phyloP scores from a whole-genome alignment of 2,888 invertebrate species.

The Luffia ferchaultella region DNA sequence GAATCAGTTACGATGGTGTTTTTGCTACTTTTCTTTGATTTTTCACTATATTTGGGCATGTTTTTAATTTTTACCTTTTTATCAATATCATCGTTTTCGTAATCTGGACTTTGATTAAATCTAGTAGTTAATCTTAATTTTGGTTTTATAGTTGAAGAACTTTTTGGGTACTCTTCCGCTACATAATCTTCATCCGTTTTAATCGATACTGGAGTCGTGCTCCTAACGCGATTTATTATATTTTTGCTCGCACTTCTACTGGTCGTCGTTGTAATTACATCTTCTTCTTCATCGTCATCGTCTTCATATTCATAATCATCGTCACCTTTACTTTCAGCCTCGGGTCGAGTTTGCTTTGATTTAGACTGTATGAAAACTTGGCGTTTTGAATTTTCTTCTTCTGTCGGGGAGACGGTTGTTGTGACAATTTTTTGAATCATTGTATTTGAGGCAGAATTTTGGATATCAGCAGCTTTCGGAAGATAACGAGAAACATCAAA shows the following conservation, averaged over 20 bases:
- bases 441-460: conserved; percentile 25
- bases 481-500: conserved; percentile 29
- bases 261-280: conserved; percentile 20
- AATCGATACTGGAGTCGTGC: conserved; percentile 25
- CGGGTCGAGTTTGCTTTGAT: conserved; percentile 5
- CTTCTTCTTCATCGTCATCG: conserved; percentile 28
- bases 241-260: conserved; percentile 15
- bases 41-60: conserved; percentile 41
- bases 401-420: conserved; percentile 8
- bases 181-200: conserved; percentile 13
- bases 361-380: neutral
- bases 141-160: conserved; percentile 18
- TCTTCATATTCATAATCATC: conserved; percentile 28
- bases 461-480: conserved; percentile 22
- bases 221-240: neutral
- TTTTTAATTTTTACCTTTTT: conserved; percentile 1
- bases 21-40: conserved; percentile 44
- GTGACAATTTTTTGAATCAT: conserved; percentile 13
- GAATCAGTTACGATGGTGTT: conserved; percentile 55
- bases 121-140: conserved; percentile 38
- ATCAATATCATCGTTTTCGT: conserved; percentile 14
- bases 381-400: conserved; percentile 7
- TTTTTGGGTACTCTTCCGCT: conserved; percentile 16
- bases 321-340: conserved; percentile 16
- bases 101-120: conserved; percentile 29